A percentile compares a stretch with the other conserved stretches of the same genome.
phyloP scores from a whole-genome alignment of 2,888 invertebrate genomes.

The Andricus quercusramuli region DNA sequence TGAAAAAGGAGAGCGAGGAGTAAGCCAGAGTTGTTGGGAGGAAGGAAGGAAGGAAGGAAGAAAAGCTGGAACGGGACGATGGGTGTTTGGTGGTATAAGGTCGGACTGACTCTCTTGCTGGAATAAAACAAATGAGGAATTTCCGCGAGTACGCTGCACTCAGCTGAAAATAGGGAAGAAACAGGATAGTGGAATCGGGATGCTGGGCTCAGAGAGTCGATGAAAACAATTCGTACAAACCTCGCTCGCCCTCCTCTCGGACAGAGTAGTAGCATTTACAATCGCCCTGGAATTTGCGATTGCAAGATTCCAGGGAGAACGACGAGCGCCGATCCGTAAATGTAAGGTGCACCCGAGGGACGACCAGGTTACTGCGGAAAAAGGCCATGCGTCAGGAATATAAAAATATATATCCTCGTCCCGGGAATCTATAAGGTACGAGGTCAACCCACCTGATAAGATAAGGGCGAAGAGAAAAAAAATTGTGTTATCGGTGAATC shows the following conservation, averaged over 20 bases:
- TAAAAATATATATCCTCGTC: slow-evolving; percentile 8
- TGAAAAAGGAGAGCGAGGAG: slow-evolving; percentile 43
- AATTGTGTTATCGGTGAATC: not conserved
- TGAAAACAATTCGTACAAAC: no score
- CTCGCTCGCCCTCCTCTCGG: not conserved
- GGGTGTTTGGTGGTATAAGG: slow-evolving; percentile 10
- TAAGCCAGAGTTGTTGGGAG: slow-evolving; percentile 18
- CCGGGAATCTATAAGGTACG: not conserved
- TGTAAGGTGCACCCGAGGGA: slow-evolving; percentile 7
- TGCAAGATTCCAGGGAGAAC: slow-evolving; percentile 67
- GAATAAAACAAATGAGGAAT: slow-evolving; percentile 66
- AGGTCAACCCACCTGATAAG: not conserved
- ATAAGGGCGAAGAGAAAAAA: not conserved
- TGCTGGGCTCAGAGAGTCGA: no score
- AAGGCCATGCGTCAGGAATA: slow-evolving; percentile 20
- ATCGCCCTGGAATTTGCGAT: slow-evolving; percentile 72
- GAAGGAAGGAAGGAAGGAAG: slow-evolving; percentile 21
- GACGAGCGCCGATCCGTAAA: not conserved
- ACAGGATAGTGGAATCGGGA: slow-evolving; percentile 28
- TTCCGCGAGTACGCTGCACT: slow-evolving; percentile 57
- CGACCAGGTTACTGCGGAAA: slow-evolving; percentile 6
- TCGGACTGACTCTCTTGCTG: slow-evolving; percentile 32
- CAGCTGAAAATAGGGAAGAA: slow-evolving; percentile 5
- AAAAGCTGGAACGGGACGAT: not conserved
- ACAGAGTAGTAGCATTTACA: slow-evolving; percentile 62